A percentile compares a stretch with the other conserved stretches of the same genome.
These are phyloP conservation scores for Nycticorax nycticorax DNA, from an alignment of 2,113 vertebrate genomes.

Conservation along the genomic window DNA sequence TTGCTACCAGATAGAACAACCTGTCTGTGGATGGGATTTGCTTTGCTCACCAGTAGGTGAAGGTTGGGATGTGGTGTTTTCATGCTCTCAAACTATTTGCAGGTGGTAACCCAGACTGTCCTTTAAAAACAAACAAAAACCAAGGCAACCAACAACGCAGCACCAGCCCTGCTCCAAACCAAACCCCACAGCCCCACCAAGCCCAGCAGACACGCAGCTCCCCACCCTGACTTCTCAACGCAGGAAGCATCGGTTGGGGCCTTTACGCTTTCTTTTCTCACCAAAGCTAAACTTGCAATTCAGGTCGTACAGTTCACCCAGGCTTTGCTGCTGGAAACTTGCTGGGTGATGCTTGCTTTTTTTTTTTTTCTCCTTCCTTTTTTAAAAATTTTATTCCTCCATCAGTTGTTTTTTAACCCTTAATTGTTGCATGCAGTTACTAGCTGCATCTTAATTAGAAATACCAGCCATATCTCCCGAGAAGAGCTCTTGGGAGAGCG, in stretches of 20 bases:
- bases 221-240: background rate
- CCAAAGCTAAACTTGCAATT: background rate
- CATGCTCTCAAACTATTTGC: background rate
- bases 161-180: background rate
- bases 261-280: background rate
- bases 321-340: background rate
- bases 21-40: background rate
- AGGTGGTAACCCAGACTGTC: rapidly evolving
- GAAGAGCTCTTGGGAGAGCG: background rate
- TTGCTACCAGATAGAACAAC: background rate
- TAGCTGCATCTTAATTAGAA: background rate
- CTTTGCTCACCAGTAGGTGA: background rate
- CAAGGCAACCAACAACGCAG: background rate
- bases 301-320: background rate
- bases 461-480: background rate
- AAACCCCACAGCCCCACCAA: background rate
- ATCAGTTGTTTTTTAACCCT: background rate
- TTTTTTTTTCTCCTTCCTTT: no score
- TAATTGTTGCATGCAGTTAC: background rate
- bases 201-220: background rate
- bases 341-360: background rate
- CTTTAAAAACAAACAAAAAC: background rate
- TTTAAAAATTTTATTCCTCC: rapidly evolving
- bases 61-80: background rate
- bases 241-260: background rate